Conservation (phyloP, 2,113 vertebrate genomes). For the Paramisgurnus dabryanus region DNA sequence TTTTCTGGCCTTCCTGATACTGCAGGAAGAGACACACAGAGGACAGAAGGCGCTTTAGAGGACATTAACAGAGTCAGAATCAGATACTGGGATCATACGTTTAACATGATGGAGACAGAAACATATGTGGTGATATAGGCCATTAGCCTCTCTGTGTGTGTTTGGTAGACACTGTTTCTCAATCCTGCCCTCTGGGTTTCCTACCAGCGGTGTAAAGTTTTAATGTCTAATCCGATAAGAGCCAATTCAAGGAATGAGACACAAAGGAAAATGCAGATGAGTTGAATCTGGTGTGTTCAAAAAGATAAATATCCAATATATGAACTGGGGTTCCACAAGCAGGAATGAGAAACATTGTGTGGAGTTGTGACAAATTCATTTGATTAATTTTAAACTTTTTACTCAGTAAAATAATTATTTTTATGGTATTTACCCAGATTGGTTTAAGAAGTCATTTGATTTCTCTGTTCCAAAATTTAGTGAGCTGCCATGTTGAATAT, state of each 20-base stretch:
- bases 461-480: slow-evolving; percentile 14
- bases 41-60: slow-evolving; percentile 38
- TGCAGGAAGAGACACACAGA: slow-evolving; percentile 70
- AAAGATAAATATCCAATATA: neutral
- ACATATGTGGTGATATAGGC: slow-evolving; percentile 23
- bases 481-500: neutral
- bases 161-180: neutral
- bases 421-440: neutral
- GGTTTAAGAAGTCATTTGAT: neutral
- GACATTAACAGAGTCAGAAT: slow-evolving; percentile 55
- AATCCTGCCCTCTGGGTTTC: neutral
- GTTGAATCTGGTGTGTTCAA: neutral
- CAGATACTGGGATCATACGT: slow-evolving; percentile 56
- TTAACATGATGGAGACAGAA: slow-evolving; percentile 45
- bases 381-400: no score
- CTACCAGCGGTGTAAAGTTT: neutral
- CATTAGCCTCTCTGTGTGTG: neutral
- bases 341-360: slow-evolving; percentile 10
- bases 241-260: no score
- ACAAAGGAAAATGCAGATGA: no score
- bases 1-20: slow-evolving; percentile 93
- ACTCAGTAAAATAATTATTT: no score
- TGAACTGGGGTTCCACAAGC: neutral
- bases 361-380: no score
- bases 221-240: neutral